Conservation (phyloP, 2,113 vertebrate species). For the Bufo bufo region DNA sequence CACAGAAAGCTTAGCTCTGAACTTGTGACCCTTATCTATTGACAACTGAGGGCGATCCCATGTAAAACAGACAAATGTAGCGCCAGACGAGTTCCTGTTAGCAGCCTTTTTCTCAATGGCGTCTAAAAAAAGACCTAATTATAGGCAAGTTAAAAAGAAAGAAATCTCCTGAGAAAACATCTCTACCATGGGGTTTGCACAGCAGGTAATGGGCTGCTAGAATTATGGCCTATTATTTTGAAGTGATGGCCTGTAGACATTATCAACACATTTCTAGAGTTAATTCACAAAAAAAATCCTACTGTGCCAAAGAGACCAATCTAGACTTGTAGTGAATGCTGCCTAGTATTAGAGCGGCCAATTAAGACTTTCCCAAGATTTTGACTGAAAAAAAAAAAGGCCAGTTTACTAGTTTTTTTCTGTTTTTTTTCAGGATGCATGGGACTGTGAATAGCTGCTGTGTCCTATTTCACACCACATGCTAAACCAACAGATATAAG, state of each 20-base stretch:
- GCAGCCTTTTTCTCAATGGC: slow-evolving; percentile 54
- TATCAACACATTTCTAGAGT: slow-evolving; percentile 33
- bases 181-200: background rate
- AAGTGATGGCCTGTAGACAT: slow-evolving; percentile 54
- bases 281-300: slow-evolving; percentile 20
- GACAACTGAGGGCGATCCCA: slow-evolving; percentile 60
- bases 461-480: background rate
- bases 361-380: slow-evolving; percentile 35
- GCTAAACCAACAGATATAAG: background rate
- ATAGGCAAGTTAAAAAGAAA: slow-evolving; percentile 50
- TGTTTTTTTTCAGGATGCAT: background rate
- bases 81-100: slow-evolving; percentile 59
- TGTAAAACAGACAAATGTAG: slow-evolving; percentile 55
- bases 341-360: slow-evolving; percentile 6
- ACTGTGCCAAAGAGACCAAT: slow-evolving; percentile 45
- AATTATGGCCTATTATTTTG: slow-evolving; percentile 55
- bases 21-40: slow-evolving; percentile 56
- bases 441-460: background rate
- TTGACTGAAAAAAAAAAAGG: background rate
- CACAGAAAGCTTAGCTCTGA: slow-evolving; percentile 58
- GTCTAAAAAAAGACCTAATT: slow-evolving; percentile 59
- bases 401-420: background rate
- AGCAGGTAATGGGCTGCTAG: slow-evolving; percentile 30
- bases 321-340: slow-evolving; percentile 55
- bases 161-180: slow-evolving; percentile 50